Percentiles rank a stretch among this genome's conserved stretches.
Evolutionary conservation across 2,797 vertebrate genomes (phyloP).

Genomic region (Podarcis lilfordi): DNA sequence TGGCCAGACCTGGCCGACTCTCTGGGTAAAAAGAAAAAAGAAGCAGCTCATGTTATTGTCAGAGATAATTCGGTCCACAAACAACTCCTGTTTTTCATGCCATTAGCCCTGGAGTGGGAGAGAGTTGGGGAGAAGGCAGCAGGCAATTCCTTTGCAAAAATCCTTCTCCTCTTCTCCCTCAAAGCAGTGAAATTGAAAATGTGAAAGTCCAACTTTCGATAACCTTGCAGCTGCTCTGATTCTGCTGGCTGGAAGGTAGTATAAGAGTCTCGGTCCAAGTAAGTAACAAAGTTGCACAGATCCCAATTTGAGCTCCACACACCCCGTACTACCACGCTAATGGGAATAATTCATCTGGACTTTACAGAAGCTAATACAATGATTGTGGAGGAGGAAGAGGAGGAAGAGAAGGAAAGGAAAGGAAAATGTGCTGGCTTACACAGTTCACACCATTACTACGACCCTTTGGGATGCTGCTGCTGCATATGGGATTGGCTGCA

Average conservation of each 20-base stretch:
- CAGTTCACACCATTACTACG: neutral
- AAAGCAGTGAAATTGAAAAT: constrained; percentile 45
- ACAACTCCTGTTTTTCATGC: accelerated
- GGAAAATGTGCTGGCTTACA: constrained; percentile 13
- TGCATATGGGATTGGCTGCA: constrained; percentile 34
- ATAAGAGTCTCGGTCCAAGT: neutral
- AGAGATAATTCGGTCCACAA: constrained; percentile 40
- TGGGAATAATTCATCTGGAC: constrained; percentile 22
- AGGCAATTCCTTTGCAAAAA: constrained; percentile 40
- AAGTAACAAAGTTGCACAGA: accelerated
- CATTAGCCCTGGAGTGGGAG: constrained; percentile 30
- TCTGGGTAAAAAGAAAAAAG: constrained; percentile 13
- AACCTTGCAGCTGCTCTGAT: constrained; percentile 65
- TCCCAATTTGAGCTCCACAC: neutral
- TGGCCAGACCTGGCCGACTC: constrained; percentile 41
- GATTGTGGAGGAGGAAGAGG: neutral
- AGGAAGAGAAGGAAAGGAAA: neutral
- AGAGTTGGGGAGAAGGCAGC: accelerated
- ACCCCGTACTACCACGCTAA: constrained; percentile 22
- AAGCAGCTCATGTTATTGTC: neutral
- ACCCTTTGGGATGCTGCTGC: constrained; percentile 24
- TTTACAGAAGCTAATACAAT: constrained; percentile 32
- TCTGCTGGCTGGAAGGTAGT: neutral
- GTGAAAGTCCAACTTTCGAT: constrained; percentile 52
- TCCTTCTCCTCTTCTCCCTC: neutral